Percentiles rank a stretch among this genome's conserved stretches.
phyloP scores from a whole-genome alignment of 53 echinoderm and acorn worm species.

The Hippasteria phrygiana region DNA sequence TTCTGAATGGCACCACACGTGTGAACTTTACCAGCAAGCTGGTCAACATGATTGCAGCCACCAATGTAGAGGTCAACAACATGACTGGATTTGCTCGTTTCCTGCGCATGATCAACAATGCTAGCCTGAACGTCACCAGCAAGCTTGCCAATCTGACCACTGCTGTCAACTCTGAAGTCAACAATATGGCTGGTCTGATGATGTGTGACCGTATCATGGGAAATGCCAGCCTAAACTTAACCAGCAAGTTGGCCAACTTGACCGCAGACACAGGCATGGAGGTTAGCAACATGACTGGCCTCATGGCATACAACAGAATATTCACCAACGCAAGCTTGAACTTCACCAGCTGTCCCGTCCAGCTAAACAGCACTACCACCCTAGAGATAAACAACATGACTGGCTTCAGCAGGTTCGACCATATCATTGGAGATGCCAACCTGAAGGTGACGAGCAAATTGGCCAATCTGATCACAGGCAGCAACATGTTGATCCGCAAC shows the following conservation, averaged over 20 bases:
- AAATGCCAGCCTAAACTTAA: slow-evolving; percentile 54
- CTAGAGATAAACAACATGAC: slow-evolving; percentile 67
- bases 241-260: slow-evolving; percentile 73
- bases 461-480: slow-evolving; percentile 33
- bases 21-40: slow-evolving; percentile 64
- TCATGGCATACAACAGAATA: slow-evolving; percentile 66
- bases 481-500: slow-evolving; percentile 48
- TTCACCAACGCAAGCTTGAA: slow-evolving; percentile 56
- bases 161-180: slow-evolving; percentile 47
- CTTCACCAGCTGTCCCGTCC: slow-evolving; percentile 25
- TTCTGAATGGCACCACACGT: slow-evolving; percentile 68
- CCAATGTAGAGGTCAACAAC: slow-evolving; percentile 71
- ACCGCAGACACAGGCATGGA: slow-evolving; percentile 53
- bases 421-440: slow-evolving; percentile 44
- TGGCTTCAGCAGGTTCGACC: slow-evolving; percentile 54
- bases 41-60: slow-evolving; percentile 65
- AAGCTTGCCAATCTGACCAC: slow-evolving; percentile 68
- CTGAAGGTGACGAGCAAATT: slow-evolving; percentile 37
- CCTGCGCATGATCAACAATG: slow-evolving; percentile 56
- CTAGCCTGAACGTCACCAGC: slow-evolving; percentile 61
- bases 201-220: slow-evolving; percentile 51
- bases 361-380: slow-evolving; percentile 24
- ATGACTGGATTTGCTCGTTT: slow-evolving; percentile 69
- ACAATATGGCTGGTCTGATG: slow-evolving; percentile 50
- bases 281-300: slow-evolving; percentile 64